Base-by-base conservation (phyloP, 2,797 vertebrate genomes). In the Gallinago solitaria region DNA sequence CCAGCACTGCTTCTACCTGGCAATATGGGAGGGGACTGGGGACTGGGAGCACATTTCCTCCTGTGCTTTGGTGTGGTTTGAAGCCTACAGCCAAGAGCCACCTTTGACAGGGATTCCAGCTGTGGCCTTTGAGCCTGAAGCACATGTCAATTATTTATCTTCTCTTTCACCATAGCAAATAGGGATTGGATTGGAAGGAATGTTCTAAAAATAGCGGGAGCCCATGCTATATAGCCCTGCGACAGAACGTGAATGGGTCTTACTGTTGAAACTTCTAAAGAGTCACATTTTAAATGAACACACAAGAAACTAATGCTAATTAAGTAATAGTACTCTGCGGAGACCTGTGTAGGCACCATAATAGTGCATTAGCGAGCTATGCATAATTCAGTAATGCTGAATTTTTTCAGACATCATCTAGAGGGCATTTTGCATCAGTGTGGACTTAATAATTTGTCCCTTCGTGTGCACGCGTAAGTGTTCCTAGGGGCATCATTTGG, bases 271-370 rank as follows among this genome's bases (percentile, higher is more conserved):
- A 63, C 47, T 93, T 71, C 65, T 76, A 23, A 84, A 89, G 83
- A 63, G 91, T 59, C n/a, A 56, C 20, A 32, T 73, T 93, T 96
- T 59, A 86, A 78, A 91, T 90, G 91, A 96, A 73, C 30, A 77
- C 74, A 69, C 74, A 89, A 81, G 80, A 84, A 96, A 87, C 93
- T 81, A 82, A 90, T 84, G 60, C 74, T 95, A 87, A 96, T 96
- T 95, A 95, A 93, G 69, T 88, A 81, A 48, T 32, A 67, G 51
- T 90, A 93, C 90, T 87, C 87, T 94, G 1, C 87, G 70, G 94
- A 96, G 93, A 90, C 83, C 80, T 53, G 48, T 81, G 85, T 94
- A 79, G 74, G 41, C 6, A 5, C 73, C 76, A 9, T 93, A 90
- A 63, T 45, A 45, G 70, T 84, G 83, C 89, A 73, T 91, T 90